These are phyloP conservation scores for Bathynomus jamesi DNA, from an alignment of 1,140 invertebrate genomes.

Conservation along the genomic window DNA sequence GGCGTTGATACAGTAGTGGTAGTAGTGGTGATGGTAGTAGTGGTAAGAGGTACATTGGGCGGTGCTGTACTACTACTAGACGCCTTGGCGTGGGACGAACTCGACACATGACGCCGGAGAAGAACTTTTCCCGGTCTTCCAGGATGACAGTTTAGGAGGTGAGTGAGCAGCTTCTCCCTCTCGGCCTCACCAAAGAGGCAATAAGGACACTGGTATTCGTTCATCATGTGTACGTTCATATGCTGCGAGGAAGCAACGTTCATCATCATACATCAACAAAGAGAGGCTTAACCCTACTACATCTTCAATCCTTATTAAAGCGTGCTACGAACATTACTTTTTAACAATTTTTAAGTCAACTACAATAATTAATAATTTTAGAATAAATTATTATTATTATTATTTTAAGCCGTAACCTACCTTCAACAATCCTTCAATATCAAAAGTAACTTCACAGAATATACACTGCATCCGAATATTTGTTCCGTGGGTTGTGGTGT, in stretches of 20 bases:
- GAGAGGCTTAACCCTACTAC: no score
- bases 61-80: no score
- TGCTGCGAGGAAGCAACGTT: constrained; percentile 37
- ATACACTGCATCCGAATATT: not conserved
- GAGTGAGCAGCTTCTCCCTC: constrained; percentile 44
- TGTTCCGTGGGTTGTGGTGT: not conserved
- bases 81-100: no score
- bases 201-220: constrained; percentile 49
- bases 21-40: not conserved
- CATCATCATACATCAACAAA: no score
- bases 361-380: no score
- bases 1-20: not conserved
- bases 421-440: not conserved
- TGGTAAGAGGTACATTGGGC: not conserved
- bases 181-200: constrained; percentile 46
- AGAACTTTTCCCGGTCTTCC: constrained; percentile 45
- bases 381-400: no score
- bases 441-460: not conserved
- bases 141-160: constrained; percentile 46
- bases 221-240: constrained; percentile 46
- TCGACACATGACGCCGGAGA: constrained; percentile 39
- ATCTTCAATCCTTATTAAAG: no score
- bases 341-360: no score
- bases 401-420: no score
- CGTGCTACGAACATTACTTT: no score